Evolutionary conservation across 1,140 invertebrate genomes (phyloP).

Genomic region (Drosophila ohnishii): DNA sequence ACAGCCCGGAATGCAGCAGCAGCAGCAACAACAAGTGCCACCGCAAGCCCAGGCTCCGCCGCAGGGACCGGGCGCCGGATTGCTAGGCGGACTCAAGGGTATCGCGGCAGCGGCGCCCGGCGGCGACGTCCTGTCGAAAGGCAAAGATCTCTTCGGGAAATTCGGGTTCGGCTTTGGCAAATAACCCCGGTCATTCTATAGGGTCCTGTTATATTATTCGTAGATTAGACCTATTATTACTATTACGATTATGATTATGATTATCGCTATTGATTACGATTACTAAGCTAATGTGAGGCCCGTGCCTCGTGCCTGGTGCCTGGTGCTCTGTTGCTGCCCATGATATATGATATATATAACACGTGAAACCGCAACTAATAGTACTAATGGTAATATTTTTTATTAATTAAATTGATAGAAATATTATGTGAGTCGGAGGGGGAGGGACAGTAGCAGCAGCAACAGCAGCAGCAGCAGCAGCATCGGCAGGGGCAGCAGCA

Average conservation of each 20-base stretch:
- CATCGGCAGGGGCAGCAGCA: constrained; percentile 21
- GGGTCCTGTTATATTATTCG: constrained; percentile 82
- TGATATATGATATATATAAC: constrained; percentile 44
- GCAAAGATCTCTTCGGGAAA: constrained; percentile 96
- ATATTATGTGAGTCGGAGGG: constrained; percentile 56
- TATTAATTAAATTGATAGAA: constrained; percentile 81
- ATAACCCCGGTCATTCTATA: constrained; percentile 86
- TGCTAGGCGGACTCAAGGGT: constrained; percentile 77
- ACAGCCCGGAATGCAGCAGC: constrained; percentile 73
- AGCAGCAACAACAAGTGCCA: constrained; percentile 83
- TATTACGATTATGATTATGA: constrained; percentile 78
- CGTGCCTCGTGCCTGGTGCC: constrained; percentile 15
- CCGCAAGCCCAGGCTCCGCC: constrained; percentile 82
- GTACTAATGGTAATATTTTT: constrained; percentile 76
- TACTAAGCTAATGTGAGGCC: constrained; percentile 62
- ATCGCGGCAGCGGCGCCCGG: constrained; percentile 91
- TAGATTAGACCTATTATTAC: constrained; percentile 78
- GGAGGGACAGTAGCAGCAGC: constrained; percentile 23
- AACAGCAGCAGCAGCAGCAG: constrained; percentile 18
- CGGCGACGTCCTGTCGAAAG: constrained; percentile 93
- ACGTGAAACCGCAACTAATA: constrained; percentile 64
- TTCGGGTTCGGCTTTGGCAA: constrained; percentile 91
- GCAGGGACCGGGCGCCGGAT: constrained; percentile 78
- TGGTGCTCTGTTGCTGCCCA: constrained; percentile 34
- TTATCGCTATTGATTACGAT: constrained; percentile 74